These are phyloP conservation scores for Bovichtus diacanthus DNA, from an alignment of 2,797 vertebrate genomes.

Conservation along the genomic window DNA sequence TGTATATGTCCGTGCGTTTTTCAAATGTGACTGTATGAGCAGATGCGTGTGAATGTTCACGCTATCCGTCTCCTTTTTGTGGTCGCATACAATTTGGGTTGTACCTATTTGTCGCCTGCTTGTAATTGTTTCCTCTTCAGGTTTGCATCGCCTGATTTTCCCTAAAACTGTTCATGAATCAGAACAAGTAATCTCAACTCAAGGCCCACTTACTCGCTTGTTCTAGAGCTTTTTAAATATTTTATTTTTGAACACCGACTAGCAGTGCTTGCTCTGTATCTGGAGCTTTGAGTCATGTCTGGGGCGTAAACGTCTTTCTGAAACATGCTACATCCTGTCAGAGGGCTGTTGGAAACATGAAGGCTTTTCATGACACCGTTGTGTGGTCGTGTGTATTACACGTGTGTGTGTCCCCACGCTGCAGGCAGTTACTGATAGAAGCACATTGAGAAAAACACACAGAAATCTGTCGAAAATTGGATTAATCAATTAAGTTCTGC, in stretches of 20 bases:
- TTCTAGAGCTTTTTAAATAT: neutral
- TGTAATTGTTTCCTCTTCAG: neutral
- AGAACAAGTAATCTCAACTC: neutral
- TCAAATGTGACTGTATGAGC: neutral
- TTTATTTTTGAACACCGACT: neutral
- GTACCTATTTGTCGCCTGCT: neutral
- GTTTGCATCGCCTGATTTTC: neutral
- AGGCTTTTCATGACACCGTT: constrained; percentile 16
- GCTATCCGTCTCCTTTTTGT: neutral
- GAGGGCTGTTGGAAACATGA: constrained; percentile 34
- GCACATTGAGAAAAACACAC: constrained; percentile 31
- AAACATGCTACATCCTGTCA: constrained; percentile 62
- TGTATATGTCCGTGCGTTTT: constrained; percentile 13
- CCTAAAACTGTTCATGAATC: constrained; percentile 4
- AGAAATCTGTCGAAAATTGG: constrained; percentile 51
- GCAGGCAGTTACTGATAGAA: constrained; percentile 6
- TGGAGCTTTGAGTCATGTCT: constrained; percentile 37
- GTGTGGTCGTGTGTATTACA: constrained; percentile 1
- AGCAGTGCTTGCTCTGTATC: constrained; percentile 13
- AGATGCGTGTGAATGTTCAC: constrained; percentile 3
- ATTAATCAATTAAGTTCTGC: constrained; percentile 67
- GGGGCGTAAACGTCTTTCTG: constrained; percentile 27
- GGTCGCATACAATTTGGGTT: neutral
- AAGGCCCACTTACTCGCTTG: neutral
- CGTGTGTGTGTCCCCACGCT: neutral